Evolutionary conservation across 2,113 vertebrate species (phyloP).

Genomic region (Ursus arctos): DNA sequence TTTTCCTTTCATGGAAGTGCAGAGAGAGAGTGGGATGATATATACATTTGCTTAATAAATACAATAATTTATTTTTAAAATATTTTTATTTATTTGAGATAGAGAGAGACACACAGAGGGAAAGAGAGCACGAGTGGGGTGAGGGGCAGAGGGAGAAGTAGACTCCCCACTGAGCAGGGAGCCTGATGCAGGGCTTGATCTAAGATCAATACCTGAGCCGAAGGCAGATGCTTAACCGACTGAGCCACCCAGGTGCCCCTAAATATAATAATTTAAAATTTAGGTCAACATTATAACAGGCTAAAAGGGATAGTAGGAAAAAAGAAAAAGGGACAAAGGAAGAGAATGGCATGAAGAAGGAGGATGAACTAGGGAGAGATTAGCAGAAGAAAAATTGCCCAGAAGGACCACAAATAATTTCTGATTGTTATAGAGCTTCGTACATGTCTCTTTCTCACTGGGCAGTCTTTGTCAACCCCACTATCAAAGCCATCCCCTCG

Average conservation of each 20-base stretch:
- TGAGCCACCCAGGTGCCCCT: not conserved
- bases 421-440: constrained; percentile 19
- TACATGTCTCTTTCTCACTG: not conserved
- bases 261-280: constrained; percentile 59
- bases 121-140: too few species aligned
- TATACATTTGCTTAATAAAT: constrained; percentile 60
- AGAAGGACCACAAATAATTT: constrained; percentile 7
- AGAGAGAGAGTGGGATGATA: not conserved
- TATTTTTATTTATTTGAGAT: not conserved
- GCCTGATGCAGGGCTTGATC: too few species aligned
- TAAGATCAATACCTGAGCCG: too few species aligned
- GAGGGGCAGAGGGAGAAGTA: too few species aligned
- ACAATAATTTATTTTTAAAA: constrained; percentile 11
- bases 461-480: not conserved
- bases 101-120: too few species aligned
- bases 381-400: constrained; percentile 32
- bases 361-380: not conserved
- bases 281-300: constrained; percentile 14
- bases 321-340: not conserved
- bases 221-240: too few species aligned
- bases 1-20: constrained; percentile 25
- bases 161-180: too few species aligned
- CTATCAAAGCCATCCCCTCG: not conserved
- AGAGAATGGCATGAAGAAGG: not conserved
- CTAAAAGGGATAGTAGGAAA: not conserved